Conservation (phyloP, 2,113 vertebrate genomes). For the Fregata magnificens region DNA sequence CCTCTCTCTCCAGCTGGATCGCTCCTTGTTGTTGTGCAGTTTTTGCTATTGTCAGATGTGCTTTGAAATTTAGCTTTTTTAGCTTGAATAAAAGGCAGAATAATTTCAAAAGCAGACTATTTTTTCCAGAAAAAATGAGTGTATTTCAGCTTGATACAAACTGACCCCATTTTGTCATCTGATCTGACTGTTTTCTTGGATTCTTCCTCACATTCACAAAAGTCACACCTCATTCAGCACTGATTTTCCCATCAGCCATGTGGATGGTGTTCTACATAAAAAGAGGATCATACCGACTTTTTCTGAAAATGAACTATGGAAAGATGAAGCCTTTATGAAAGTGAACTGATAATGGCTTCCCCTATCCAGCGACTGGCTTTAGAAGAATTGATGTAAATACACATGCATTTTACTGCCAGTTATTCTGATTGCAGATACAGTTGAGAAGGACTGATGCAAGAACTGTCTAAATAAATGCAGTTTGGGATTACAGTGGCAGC, state of each 20-base stretch:
- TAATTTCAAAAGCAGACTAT: not conserved
- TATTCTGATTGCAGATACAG: not conserved
- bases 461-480: not conserved
- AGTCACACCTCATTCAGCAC: not conserved
- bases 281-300: not conserved
- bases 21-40: not conserved
- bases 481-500: not conserved
- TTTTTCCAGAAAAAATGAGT: not conserved
- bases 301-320: not conserved
- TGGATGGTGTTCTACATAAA: not conserved
- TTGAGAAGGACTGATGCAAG: not conserved
- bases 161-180: not conserved
- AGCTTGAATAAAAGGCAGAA: not conserved
- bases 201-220: not conserved
- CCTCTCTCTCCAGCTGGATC: not conserved
- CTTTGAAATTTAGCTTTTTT: not conserved
- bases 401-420: not conserved
- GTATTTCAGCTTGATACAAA: not conserved
- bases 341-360: not conserved
- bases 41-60: not conserved
- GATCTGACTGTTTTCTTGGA: not conserved
- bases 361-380: not conserved
- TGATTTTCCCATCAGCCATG: not conserved
- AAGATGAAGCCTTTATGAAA: not conserved
- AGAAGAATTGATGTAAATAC: not conserved